These are phyloP conservation scores for Pangasius sanitwongsei DNA, from an alignment of 2,797 vertebrate species.

Conservation along the genomic window DNA sequence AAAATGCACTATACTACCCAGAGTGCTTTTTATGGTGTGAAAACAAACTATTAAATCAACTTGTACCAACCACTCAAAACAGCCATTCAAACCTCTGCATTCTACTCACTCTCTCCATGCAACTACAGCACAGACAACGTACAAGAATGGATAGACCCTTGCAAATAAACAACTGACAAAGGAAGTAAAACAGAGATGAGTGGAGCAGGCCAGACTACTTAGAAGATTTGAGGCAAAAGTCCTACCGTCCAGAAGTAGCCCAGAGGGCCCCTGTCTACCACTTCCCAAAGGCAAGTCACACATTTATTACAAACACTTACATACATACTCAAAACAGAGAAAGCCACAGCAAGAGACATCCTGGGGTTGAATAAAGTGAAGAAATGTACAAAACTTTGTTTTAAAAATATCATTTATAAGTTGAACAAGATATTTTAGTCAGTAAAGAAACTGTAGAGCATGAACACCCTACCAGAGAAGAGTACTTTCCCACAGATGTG, in stretches of 20 bases:
- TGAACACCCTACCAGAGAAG: conserved; percentile 80
- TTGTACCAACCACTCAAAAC: conserved; percentile 34
- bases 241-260: conserved; percentile 59
- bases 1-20: conserved; percentile 44
- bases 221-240: conserved; percentile 51
- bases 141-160: conserved; percentile 57
- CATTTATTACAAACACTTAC: conserved; percentile 48
- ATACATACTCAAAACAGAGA: conserved; percentile 43
- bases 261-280: conserved; percentile 54
- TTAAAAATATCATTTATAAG: conserved; percentile 2
- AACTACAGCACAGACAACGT: conserved; percentile 59
- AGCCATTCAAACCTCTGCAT: conserved; percentile 56
- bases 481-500: conserved; percentile 88
- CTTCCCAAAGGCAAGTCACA: conserved; percentile 54
- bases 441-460: conserved; percentile 57
- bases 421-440: conserved; percentile 7
- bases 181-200: conserved; percentile 46
- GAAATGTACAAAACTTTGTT: conserved; percentile 6
- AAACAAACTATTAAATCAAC: conserved; percentile 35
- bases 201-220: conserved; percentile 50
- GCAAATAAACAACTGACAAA: conserved; percentile 42
- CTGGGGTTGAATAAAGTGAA: conserved; percentile 41
- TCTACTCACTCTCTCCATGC: conserved; percentile 70
- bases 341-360: conserved; percentile 44
- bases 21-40: conserved; percentile 22